These are phyloP conservation scores for Myiozetetes cayanensis DNA, from an alignment of 2,113 vertebrate genomes.

Conservation along the genomic window DNA sequence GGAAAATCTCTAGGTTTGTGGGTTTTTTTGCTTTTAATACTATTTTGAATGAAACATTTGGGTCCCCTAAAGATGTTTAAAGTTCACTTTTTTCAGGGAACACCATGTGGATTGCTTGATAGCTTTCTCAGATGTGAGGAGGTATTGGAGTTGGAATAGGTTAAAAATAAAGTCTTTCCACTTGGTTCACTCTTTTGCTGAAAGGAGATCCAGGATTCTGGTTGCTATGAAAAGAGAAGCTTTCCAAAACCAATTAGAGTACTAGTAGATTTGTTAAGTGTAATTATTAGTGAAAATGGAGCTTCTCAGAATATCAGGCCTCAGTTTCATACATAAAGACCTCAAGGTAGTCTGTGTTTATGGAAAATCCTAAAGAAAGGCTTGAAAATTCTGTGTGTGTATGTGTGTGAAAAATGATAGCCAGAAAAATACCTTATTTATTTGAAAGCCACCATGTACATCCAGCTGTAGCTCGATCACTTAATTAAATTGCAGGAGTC, in stretches of 20 bases:
- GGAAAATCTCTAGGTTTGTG: neutral
- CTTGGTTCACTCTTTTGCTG: neutral
- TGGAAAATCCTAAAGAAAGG: neutral
- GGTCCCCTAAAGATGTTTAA: neutral
- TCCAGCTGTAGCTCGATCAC: neutral
- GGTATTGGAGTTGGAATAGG: neutral
- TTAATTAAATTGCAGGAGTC: neutral
- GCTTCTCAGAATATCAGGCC: neutral
- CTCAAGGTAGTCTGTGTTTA: neutral
- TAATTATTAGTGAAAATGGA: neutral
- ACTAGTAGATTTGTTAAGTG: neutral
- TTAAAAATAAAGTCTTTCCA: constrained; percentile 18
- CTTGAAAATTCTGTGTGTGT: neutral
- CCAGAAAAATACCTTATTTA: neutral
- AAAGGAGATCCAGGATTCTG: neutral
- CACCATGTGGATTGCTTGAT: neutral
- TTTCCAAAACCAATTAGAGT: neutral
- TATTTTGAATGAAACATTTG: neutral
- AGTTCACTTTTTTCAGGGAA: neutral
- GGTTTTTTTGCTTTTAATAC: neutral
- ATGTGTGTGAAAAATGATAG: neutral
- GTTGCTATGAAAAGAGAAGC: neutral
- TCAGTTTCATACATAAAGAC: neutral
- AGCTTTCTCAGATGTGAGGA: constrained; percentile 21
- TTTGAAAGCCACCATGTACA: neutral